phyloP scores from a whole-genome alignment of 1,140 invertebrate genomes.

The Marisa cornuarietis region DNA sequence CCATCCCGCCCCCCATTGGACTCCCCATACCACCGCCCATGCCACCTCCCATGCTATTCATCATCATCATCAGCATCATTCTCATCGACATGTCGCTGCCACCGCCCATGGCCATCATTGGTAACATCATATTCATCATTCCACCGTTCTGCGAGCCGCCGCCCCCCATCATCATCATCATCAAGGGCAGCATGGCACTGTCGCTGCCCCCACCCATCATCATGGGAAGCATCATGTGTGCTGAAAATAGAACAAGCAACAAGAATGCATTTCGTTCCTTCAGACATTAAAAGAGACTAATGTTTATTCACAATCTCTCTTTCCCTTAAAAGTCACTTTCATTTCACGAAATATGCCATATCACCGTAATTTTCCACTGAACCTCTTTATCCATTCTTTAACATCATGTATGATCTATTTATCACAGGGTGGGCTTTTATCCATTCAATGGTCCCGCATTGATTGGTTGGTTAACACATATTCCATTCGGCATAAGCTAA shows the following conservation, averaged over 20 bases:
- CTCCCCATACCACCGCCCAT: background rate
- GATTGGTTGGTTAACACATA: too few relatives aligned
- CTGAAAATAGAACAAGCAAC: background rate
- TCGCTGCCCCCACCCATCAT: background rate
- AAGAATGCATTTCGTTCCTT: too few relatives aligned
- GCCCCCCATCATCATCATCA: constrained; percentile 7
- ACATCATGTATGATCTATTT: too few relatives aligned
- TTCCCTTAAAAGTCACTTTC: too few relatives aligned
- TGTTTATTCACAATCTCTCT: too few relatives aligned
- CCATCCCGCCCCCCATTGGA: background rate
- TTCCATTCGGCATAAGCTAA: too few relatives aligned
- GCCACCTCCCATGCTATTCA: background rate
- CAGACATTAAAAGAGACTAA: too few relatives aligned
- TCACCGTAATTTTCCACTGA: too few relatives aligned
- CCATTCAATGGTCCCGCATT: too few relatives aligned
- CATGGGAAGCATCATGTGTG: background rate
- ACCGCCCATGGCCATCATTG: constrained; percentile 18
- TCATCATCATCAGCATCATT: constrained; percentile 16
- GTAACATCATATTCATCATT: constrained; percentile 9
- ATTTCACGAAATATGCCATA: too few relatives aligned
- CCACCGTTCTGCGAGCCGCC: background rate
- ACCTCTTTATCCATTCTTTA: too few relatives aligned
- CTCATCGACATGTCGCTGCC: constrained; percentile 14
- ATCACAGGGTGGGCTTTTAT: too few relatives aligned
- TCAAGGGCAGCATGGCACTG: constrained; percentile 7